These are phyloP conservation scores for Recurvirostra avosetta DNA, from an alignment of 2,113 vertebrate species.

Conservation along the genomic window DNA sequence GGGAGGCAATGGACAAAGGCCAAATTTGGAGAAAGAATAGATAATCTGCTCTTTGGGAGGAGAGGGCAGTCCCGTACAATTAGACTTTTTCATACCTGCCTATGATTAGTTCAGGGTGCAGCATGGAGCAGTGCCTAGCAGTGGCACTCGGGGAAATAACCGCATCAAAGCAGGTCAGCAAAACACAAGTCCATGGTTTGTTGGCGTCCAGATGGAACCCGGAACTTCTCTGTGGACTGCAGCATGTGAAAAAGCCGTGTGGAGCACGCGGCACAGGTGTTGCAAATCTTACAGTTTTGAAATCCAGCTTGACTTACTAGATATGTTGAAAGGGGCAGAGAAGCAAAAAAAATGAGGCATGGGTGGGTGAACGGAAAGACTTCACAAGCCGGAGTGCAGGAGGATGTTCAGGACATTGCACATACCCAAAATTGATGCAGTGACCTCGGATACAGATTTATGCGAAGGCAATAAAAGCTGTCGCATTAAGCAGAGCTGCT, in stretches of 20 bases:
- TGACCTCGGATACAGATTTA: not conserved
- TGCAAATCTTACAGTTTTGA: not conserved
- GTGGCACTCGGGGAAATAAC: not conserved
- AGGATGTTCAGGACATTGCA: not conserved
- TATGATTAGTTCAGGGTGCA: not conserved
- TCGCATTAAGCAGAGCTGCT: not conserved
- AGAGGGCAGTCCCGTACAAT: not conserved
- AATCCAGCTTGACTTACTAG: not conserved
- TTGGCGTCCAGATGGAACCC: not conserved
- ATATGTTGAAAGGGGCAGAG: not conserved
- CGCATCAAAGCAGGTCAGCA: fast-evolving
- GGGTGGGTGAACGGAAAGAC: no score
- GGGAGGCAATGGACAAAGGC: not conserved
- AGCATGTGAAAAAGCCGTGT: fast-evolving
- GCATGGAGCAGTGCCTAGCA: not conserved
- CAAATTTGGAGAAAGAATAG: not conserved
- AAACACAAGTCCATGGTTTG: not conserved
- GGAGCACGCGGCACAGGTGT: not conserved
- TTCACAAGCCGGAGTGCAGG: not conserved
- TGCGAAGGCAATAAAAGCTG: not conserved
- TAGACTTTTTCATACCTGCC: not conserved
- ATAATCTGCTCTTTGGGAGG: not conserved
- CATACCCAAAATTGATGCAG: fast-evolving
- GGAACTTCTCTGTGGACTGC: not conserved
- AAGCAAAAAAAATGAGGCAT: not conserved